Percentiles rank a stretch among this genome's conserved stretches.
These are phyloP conservation scores for Eilema caniola DNA, from an alignment of 2,888 invertebrate genomes.

Conservation along the genomic window DNA sequence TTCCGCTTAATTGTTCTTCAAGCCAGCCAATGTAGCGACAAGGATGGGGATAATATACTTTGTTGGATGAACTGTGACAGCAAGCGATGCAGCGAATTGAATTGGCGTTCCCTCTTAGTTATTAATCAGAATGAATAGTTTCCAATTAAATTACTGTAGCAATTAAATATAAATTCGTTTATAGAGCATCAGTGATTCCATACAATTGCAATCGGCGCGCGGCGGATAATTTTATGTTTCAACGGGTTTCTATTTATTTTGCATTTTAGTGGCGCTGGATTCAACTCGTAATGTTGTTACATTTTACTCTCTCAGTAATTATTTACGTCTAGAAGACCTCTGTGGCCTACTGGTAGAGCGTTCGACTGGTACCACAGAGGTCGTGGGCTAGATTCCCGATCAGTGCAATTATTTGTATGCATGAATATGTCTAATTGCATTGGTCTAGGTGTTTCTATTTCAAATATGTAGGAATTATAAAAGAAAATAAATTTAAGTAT, in stretches of 20 bases:
- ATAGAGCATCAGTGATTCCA: slow-evolving; percentile 8
- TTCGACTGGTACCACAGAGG: too few relatives aligned
- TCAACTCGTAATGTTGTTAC: too few relatives aligned
- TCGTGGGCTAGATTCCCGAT: too few relatives aligned
- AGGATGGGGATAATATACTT: slow-evolving; percentile 39
- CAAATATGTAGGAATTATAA: too few relatives aligned
- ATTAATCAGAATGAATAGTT: slow-evolving; percentile 40
- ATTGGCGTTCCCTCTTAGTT: slow-evolving; percentile 45
- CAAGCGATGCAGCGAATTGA: slow-evolving; percentile 50
- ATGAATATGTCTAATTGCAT: too few relatives aligned
- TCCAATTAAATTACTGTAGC: slow-evolving; percentile 41
- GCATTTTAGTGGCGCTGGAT: too few relatives aligned
- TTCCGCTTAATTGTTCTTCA: slow-evolving; percentile 54
- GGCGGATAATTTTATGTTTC: background rate
- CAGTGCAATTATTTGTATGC: too few relatives aligned
- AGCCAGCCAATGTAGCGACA: slow-evolving; percentile 50
- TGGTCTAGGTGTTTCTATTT: too few relatives aligned
- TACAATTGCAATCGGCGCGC: slow-evolving; percentile 16
- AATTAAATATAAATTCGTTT: slow-evolving; percentile 24
- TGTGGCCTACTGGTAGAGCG: too few relatives aligned
- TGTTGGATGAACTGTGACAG: slow-evolving; percentile 54
- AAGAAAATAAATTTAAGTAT: too few relatives aligned
- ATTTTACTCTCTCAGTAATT: too few relatives aligned
- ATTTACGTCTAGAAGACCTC: too few relatives aligned
- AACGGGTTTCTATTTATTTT: background rate